Percentiles rank a stretch among this genome's conserved stretches.
Evolutionary conservation across 2,797 vertebrate species (phyloP).

Genomic region (Poliocrania exsul): DNA sequence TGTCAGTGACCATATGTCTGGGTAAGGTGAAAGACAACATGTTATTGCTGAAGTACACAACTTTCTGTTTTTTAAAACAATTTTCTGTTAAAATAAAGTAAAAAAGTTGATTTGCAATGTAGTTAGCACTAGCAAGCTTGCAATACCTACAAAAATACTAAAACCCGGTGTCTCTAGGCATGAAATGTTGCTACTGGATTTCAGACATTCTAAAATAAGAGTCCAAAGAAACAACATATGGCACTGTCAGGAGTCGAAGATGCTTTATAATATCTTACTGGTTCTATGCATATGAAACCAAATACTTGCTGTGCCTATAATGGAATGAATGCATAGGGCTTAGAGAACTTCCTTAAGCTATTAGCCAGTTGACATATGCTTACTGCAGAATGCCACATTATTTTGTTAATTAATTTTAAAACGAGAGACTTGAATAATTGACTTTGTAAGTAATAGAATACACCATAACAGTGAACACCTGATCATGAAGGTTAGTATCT

Average conservation of each 20-base stretch:
- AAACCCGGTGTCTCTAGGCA: not conserved
- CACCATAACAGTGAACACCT: conserved; percentile 55
- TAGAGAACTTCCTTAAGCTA: conserved; percentile 59
- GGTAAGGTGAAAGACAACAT: not conserved
- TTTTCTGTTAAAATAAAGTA: not conserved
- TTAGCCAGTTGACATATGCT: conserved; percentile 57
- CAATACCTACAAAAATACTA: not conserved
- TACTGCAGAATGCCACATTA: conserved; percentile 56
- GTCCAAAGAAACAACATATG: not conserved
- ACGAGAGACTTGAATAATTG: conserved; percentile 43
- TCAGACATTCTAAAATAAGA: not conserved
- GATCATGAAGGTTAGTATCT: conserved; percentile 64
- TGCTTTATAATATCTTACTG: not conserved
- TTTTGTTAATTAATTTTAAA: conserved; percentile 3
- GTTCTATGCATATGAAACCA: conserved; percentile 47
- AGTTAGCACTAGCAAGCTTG: not conserved
- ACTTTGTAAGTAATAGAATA: conserved; percentile 63
- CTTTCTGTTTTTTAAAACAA: not conserved
- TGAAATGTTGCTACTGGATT: not conserved
- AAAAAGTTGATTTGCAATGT: not conserved
- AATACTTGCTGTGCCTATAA: conserved; percentile 24
- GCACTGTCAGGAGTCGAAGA: not conserved
- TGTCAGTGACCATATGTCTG: not conserved
- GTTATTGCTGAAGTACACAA: not conserved
- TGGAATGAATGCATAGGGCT: conserved; percentile 44